Base-by-base conservation (phyloP, 2,888 invertebrate species). In the Ennomos quercinarius region DNA sequence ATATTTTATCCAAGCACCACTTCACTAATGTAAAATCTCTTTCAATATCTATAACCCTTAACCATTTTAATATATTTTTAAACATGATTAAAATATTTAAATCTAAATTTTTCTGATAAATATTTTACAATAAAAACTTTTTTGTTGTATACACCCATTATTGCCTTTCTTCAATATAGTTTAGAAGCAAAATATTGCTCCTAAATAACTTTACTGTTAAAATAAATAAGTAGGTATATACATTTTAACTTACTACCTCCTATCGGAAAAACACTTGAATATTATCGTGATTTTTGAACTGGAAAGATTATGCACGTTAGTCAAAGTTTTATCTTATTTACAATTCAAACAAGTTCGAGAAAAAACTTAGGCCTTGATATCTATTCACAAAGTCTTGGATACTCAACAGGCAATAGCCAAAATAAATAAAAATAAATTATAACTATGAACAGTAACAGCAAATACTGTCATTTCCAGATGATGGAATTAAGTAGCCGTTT, bases 101-200 rank as follows among this genome's bases (percentile, higher is more conserved):
- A 68, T 77, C 81, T 89, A 81, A 79, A 77, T 74, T 56, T 73
- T 77, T 78, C 69, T 74, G 74, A 72, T 83, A 85, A 82, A 89
- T 87, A 89, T 85, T 64, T 85, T 86, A 89, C 86, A 89, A 80
- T 84, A 87, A 82, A 83, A 78, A 77, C 71, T 67, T 77, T 67
- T 77, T 84, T 87, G 84, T 82, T 89, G 84, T 87, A 85, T 84
- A 87, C 79, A 78, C 77, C 86, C 88, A 89, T 91, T 92, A 92
- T 92, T 92, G 91, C 91, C 90, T 81, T 64, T 88, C 75, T 81
- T 83, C 72, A 76, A 80, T 84, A 82, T 76, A 77, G 71, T 80
- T 77, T 69, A 74, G 78, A 77, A 79, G 80, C 70, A 64, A 56
- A 66, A 64, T 63, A 63, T 58, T 66, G 72, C 79, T 68, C 71